phyloP scores from a whole-genome alignment of 35 echinoderm and acorn worm genomes.

The Ptychodera flava region DNA sequence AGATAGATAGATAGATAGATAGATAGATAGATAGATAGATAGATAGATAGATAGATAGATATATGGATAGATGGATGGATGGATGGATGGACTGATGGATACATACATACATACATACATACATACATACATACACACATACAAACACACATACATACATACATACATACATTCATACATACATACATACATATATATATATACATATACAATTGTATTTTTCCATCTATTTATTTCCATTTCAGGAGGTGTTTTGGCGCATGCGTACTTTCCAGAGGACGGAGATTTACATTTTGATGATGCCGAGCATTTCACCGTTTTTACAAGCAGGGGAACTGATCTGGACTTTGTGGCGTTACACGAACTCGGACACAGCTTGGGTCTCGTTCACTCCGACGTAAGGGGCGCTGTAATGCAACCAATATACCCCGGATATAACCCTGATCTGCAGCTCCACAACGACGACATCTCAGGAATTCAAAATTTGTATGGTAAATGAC shows the following conservation, averaged over 20 bases:
- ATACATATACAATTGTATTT: no score
- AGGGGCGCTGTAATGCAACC: conserved; percentile 69
- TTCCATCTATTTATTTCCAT: neutral
- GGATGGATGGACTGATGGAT: no score
- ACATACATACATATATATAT: no score
- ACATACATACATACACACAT: no score
- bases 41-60: no score
- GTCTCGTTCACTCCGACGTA: conserved; percentile 58
- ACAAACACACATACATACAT: no score
- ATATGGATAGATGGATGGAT: no score
- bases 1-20: no score
- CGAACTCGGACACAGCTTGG: conserved; percentile 87
- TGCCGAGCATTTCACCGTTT: conserved; percentile 63
- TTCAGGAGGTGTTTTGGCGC: conserved; percentile 75
- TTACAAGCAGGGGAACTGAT: conserved; percentile 36
- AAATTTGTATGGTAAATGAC: conserved; percentile 87
- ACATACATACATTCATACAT: no score
- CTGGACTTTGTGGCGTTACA: conserved; percentile 78
- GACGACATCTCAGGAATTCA: conserved; percentile 88
- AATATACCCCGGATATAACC: conserved; percentile 64
- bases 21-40: no score
- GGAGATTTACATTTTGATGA: conserved; percentile 93
- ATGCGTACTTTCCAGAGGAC: conserved; percentile 75
- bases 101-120: no score
- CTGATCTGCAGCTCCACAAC: conserved; percentile 42